Conservation (phyloP, 2,888 invertebrate genomes). For the Acrocyrtus sp. region DNA sequence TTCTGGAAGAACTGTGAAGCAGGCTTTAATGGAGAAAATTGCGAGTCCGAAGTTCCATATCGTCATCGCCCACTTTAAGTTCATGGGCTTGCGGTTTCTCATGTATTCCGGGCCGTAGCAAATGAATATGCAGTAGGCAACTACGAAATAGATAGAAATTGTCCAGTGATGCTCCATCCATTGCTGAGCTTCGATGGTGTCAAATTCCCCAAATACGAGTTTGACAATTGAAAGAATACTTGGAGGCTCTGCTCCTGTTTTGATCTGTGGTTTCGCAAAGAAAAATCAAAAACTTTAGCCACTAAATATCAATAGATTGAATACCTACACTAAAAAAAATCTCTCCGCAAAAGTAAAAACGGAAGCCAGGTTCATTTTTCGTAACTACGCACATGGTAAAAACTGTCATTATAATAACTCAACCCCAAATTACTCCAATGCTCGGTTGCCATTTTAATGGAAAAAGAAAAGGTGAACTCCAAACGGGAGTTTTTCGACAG, state of each 20-base stretch:
- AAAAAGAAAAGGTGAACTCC: too few species aligned
- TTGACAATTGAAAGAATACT: slow-evolving; percentile 27
- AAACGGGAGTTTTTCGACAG: too few species aligned
- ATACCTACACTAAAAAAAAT: too few species aligned
- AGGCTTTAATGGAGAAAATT: slow-evolving; percentile 92
- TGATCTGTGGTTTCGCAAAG: slow-evolving; percentile 15
- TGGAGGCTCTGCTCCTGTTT: slow-evolving; percentile 26
- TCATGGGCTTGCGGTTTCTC: slow-evolving; percentile 91
- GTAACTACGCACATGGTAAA: neutral
- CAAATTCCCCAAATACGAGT: slow-evolving; percentile 73
- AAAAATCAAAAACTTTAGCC: too few species aligned
- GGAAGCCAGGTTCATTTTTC: too few species aligned
- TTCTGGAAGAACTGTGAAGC: slow-evolving; percentile 89
- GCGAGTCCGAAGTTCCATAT: slow-evolving; percentile 94
- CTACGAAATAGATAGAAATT: slow-evolving; percentile 87
- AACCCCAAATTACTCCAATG: too few species aligned
- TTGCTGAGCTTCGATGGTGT: slow-evolving; percentile 85
- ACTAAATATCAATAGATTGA: too few species aligned
- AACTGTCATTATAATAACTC: too few species aligned
- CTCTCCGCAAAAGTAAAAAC: too few species aligned
- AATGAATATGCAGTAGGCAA: slow-evolving; percentile 91
- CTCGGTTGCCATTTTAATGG: too few species aligned
- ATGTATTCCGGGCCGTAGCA: slow-evolving; percentile 94
- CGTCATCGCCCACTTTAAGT: slow-evolving; percentile 85
- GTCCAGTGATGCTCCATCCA: slow-evolving; percentile 99